Conservation (phyloP, 2,113 vertebrate genomes). For the Hemiscyllium ocellatum region DNA sequence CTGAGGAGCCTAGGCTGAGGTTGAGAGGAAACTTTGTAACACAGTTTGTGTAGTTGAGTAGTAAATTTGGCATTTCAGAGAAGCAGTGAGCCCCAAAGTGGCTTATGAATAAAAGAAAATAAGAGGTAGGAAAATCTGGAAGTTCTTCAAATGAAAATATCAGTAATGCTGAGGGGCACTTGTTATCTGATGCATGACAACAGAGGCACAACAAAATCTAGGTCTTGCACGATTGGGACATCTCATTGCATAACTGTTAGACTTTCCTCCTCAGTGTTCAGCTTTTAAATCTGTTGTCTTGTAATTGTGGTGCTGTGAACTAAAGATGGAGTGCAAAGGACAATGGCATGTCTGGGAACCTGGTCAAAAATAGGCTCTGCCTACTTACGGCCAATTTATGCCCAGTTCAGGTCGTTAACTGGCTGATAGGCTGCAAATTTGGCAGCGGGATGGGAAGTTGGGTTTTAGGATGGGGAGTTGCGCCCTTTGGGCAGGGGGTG, state of each 20-base stretch:
- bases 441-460: too few species aligned
- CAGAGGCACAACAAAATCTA: neutral
- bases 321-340: neutral
- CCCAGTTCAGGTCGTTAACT: too few species aligned
- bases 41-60: neutral
- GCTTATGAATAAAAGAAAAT: neutral
- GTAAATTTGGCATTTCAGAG: neutral
- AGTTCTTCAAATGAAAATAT: neutral
- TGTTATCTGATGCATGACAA: neutral
- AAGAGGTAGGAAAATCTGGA: neutral
- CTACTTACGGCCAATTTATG: too few species aligned
- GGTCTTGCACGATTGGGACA: neutral
- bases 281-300: neutral
- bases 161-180: neutral
- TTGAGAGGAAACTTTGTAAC: too few species aligned
- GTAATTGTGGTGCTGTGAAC: neutral
- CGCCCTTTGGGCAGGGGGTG: too few species aligned
- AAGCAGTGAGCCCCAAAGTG: neutral
- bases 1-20: too few species aligned
- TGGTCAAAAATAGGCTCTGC: neutral
- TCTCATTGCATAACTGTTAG: neutral
- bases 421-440: too few species aligned
- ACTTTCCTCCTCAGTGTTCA: neutral
- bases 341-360: neutral
- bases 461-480: too few species aligned